Conservation (phyloP, 1,140 invertebrate genomes). For the Steinernema feltiae region DNA sequence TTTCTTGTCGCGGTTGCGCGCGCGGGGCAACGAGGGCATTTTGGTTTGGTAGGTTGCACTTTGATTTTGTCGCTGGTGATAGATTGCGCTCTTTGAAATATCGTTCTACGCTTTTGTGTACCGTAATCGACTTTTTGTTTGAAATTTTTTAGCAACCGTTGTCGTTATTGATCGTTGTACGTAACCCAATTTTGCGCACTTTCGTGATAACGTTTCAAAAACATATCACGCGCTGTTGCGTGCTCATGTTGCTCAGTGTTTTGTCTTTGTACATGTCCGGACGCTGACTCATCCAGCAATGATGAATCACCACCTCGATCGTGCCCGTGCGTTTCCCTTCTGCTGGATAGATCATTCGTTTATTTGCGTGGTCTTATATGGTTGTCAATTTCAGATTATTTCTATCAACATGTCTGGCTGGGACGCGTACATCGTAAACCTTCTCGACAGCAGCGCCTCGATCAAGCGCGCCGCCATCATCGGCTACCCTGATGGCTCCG, state of each 20-base stretch:
- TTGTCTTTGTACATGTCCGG: neutral
- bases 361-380: too few relatives aligned
- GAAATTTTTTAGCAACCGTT: neutral
- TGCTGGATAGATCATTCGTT: neutral
- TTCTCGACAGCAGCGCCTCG: slow-evolving; percentile 29
- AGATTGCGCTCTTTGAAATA: neutral
- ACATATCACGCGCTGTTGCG: neutral
- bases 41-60: neutral
- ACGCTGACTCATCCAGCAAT: neutral
- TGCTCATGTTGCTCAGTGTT: neutral
- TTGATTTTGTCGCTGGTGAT: neutral
- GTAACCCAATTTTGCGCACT: neutral
- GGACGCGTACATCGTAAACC: slow-evolving; percentile 50
- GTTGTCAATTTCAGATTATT: neutral
- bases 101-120: neutral
- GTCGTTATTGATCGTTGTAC: neutral
- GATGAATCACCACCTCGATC: neutral
- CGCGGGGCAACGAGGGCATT: slow-evolving; percentile 4
- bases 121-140: neutral
- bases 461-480: slow-evolving; percentile 54
- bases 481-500: slow-evolving; percentile 46
- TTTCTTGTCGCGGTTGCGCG: neutral
- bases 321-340: neutral
- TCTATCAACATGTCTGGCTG: slow-evolving; percentile 51
- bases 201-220: neutral